phyloP scores from a whole-genome alignment of 2,797 vertebrate genomes.

The Austrolebias charrua region DNA sequence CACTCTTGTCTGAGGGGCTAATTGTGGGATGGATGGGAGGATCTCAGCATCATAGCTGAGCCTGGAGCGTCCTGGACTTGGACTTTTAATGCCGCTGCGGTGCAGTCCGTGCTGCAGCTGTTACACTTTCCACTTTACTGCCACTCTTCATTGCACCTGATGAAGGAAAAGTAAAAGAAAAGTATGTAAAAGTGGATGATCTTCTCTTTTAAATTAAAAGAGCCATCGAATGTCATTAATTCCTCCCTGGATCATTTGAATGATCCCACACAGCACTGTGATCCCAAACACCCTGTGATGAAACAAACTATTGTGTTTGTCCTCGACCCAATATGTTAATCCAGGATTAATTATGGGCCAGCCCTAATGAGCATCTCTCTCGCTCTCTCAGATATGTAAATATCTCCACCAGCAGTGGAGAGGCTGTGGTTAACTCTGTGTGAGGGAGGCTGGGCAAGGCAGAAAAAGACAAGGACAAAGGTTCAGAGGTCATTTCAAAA shows the following conservation, averaged over 20 bases:
- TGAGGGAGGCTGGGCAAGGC: slow-evolving; percentile 35
- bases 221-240: slow-evolving; percentile 43
- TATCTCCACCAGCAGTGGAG: slow-evolving; percentile 56
- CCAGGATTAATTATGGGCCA: slow-evolving; percentile 73
- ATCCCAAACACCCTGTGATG: slow-evolving; percentile 66
- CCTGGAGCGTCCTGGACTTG: slow-evolving; percentile 50
- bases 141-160: slow-evolving; percentile 22
- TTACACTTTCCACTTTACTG: slow-evolving; percentile 13
- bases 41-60: slow-evolving; percentile 41
- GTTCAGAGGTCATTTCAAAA: slow-evolving; percentile 42
- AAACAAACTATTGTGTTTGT: slow-evolving; percentile 74
- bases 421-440: slow-evolving; percentile 54
- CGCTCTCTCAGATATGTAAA: slow-evolving; percentile 74
- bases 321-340: slow-evolving; percentile 74
- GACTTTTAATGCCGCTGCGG: slow-evolving; percentile 50
- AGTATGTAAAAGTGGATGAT: slow-evolving; percentile 22
- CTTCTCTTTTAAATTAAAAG: slow-evolving; percentile 29
- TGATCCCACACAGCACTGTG: slow-evolving; percentile 63
- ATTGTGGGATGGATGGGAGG: slow-evolving; percentile 65
- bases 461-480: slow-evolving; percentile 30
- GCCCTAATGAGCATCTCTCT: slow-evolving; percentile 68
- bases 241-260: slow-evolving; percentile 65
- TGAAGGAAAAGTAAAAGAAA: slow-evolving; percentile 10
- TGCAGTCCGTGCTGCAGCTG: slow-evolving; percentile 41
- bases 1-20: slow-evolving; percentile 56